Evolutionary conservation across 2,113 vertebrate genomes (phyloP), one percentile per base, ranked within the genome.

Genomic region (Alethe diademata): DNA sequence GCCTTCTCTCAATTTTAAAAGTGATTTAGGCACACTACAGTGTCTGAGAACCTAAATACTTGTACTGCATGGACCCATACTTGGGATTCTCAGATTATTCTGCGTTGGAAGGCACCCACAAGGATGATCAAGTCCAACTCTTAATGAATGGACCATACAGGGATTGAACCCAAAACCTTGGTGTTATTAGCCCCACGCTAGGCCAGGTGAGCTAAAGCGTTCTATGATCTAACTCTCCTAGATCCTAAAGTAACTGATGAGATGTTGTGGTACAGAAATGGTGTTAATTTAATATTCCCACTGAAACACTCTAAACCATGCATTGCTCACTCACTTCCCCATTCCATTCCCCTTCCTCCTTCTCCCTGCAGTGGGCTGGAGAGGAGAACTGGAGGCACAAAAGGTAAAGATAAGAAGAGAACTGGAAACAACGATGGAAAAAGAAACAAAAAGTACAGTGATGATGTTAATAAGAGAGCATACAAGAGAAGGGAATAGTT

Each of bases 291-390:
- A 54, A 25, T 31, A 8, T 23, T 69, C 47, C 25, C 14, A 40
- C 20, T 31, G 70, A 47, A 67, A 45, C 38, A 9, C n/a, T 35
- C 45, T 17, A 61, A 47, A 40, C 6, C 24, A 12, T 3, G n/a
- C 31, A 29, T 29, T 33, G 17, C n/a, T 20, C 0, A 0, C 16
- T 60, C 40, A 40, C 13, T 66, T 23, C 8, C 28, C 16, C 23
- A 9, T 43, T 51, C 33, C 62, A 26, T 24, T 81, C 38, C 23
- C 26, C 26, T 26, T 50, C 5, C 45, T 9, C 28, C 16, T 38
- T 13, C n/a, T 67, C 43, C 28, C 54, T 61, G 47, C 24, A 14
- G 45, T 2, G 9, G 19, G 61, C 62, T 82, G 29, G 25, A 82
- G 40, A 24, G 28, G 28, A 45, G 19, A 61, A 54, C 5, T 54